Base-by-base conservation (phyloP, 1,140 invertebrate species). In the Coboldia fuscipes region DNA sequence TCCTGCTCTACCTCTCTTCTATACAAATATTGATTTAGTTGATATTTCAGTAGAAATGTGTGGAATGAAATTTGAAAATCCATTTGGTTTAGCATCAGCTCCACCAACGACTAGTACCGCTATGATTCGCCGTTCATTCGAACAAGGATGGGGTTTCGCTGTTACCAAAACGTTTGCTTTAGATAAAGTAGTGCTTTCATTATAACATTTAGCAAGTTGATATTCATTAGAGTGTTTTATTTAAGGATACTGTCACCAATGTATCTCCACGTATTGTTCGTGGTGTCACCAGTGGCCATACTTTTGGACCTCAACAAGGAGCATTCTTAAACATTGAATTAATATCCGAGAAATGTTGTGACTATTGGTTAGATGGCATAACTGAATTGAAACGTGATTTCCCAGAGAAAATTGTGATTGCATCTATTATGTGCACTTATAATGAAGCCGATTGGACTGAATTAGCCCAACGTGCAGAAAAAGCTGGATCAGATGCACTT, bases 261-360 rank as follows among this genome's bases (percentile, higher is more conserved):
- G 85, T 97, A 0, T 96, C 90, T 2, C 94, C 94, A 0, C 66
- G 94, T 37, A 98, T 98, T 41, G 72, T 97, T 0, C 66, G 86
- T 38, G 93, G 93, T 10, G 79, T 76, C 4, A 96, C 90, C 0
- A 86, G 86, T 3, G 80, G 93, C 13, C 75, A 93, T 40, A 62
- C 72, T 44, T 97, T 72, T 55, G 93, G 93, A 0, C 94, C 94
- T 1, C 84, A 85, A 30, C 92, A 97, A 61, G 75, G 49, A 12
- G 75, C 86, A 4, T 98, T 97, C 56, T 59, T 98, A 1, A 98
- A 98, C 50, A 97, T 98, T 41, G 94, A 98, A 60, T 60, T 98
- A 2, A 96, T 98, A 51, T 97, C 90, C 9, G 94, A 98, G 60
- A 98, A 98, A 58, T 79, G 79, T 8, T 72, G 71, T 27, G 77